phyloP scores from a whole-genome alignment of 2,113 vertebrate species.

The Spermophilus dauricus region DNA sequence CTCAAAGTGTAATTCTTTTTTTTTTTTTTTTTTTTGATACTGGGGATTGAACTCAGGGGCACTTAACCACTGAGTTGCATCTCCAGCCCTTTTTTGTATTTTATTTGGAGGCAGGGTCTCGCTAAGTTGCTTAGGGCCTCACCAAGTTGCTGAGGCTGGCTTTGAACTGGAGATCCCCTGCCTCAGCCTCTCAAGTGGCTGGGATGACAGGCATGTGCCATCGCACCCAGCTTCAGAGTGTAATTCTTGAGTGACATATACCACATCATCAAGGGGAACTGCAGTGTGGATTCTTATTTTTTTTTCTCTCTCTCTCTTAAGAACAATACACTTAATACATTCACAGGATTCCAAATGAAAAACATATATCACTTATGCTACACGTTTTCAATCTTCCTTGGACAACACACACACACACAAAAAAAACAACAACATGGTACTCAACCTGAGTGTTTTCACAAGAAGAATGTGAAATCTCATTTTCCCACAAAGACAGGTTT shows the following conservation, averaged over 20 bases:
- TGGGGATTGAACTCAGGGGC: too few species aligned
- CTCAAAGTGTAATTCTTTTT: neutral
- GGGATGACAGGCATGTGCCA: too few species aligned
- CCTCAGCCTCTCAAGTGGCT: too few species aligned
- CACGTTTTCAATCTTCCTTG: neutral
- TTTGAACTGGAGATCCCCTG: too few species aligned
- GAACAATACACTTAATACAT: slow-evolving; percentile 55
- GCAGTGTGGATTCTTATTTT: neutral
- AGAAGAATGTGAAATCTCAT: slow-evolving; percentile 4
- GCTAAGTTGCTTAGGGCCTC: too few species aligned
- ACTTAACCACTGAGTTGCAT: too few species aligned
- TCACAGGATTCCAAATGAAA: slow-evolving; percentile 50
- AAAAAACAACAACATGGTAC: neutral
- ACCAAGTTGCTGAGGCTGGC: too few species aligned
- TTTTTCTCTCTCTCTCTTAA: slow-evolving; percentile 21
- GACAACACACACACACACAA: slow-evolving; percentile 48
- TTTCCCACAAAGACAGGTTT: neutral
- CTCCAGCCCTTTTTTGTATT: too few species aligned
- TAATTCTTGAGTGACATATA: neutral
- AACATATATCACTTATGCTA: neutral
- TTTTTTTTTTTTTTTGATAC: too few species aligned
- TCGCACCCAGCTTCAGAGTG: too few species aligned
- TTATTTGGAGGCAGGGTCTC: too few species aligned
- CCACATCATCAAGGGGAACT: neutral
- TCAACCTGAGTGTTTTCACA: slow-evolving; percentile 14